phyloP scores from a whole-genome alignment of 2,888 invertebrate genomes.

The Deilephila porcellus region DNA sequence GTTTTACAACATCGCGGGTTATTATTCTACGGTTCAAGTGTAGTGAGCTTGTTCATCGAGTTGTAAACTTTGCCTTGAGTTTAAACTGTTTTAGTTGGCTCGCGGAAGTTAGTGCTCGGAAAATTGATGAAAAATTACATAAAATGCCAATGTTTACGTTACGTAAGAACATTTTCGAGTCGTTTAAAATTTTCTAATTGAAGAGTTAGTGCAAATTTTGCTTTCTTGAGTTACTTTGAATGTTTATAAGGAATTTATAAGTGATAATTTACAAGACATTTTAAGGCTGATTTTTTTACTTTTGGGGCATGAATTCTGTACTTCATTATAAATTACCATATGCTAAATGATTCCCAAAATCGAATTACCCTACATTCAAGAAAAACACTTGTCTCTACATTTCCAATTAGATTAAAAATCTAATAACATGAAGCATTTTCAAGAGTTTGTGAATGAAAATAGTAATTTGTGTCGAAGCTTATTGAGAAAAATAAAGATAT shows the following conservation, averaged over 20 bases:
- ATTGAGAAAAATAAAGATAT: too few species aligned
- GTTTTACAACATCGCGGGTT: constrained; percentile 15
- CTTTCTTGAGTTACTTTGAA: neutral
- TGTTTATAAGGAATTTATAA: neutral
- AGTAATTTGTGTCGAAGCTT: too few species aligned
- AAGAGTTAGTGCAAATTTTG: neutral
- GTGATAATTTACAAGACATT: neutral
- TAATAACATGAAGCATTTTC: too few species aligned
- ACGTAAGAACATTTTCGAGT: neutral
- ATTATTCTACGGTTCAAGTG: neutral
- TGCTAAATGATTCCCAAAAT: neutral
- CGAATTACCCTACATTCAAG: too few species aligned
- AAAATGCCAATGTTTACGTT: neutral
- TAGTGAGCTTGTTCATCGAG: neutral
- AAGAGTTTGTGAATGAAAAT: too few species aligned
- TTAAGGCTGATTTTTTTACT: neutral
- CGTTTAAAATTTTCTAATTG: neutral
- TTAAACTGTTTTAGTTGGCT: neutral
- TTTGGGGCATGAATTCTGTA: neutral
- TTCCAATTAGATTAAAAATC: too few species aligned
- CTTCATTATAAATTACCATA: neutral
- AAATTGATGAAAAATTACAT: neutral
- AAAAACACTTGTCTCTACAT: too few species aligned
- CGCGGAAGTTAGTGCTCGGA: neutral
- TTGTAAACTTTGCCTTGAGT: constrained; percentile 12